These are phyloP conservation scores for Hipposideros larvatus DNA, from an alignment of 2,797 vertebrate genomes.

Conservation along the genomic window DNA sequence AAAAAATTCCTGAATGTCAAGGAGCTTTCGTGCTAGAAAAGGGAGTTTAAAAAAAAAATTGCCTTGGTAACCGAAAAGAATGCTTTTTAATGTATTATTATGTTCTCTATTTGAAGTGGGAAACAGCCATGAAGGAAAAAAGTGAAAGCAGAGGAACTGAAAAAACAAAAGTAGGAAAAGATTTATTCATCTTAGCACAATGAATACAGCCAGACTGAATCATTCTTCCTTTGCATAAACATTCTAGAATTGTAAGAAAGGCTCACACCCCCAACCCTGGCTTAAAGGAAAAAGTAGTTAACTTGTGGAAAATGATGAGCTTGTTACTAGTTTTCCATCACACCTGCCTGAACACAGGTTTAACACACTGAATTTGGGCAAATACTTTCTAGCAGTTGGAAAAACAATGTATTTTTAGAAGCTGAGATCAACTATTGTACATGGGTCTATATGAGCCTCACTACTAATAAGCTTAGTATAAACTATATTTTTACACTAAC, in stretches of 20 bases:
- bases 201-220: constrained; percentile 60
- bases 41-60: neutral
- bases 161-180: constrained; percentile 78
- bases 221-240: constrained; percentile 68
- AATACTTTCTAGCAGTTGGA: neutral
- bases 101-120: constrained; percentile 62
- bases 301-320: constrained; percentile 48
- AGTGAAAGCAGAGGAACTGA: constrained; percentile 61
- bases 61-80: neutral
- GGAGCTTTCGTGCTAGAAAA: neutral
- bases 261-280: neutral
- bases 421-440: neutral
- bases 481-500: constrained; percentile 24
- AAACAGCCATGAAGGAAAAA: neutral
- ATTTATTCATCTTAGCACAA: constrained; percentile 67
- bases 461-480: neutral
- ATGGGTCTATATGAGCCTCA: neutral
- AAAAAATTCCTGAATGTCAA: neutral
- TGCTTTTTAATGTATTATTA: neutral
- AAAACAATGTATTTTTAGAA: constrained; percentile 38
- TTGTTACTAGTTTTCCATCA: constrained; percentile 13
- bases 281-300: neutral
- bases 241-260: constrained; percentile 60
- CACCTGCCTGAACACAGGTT: neutral
- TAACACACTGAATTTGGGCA: constrained; percentile 2